Evolutionary conservation across 2,113 vertebrate genomes (phyloP), one percentile per base, ranked within the genome.

Genomic region (Petroica traversi): DNA sequence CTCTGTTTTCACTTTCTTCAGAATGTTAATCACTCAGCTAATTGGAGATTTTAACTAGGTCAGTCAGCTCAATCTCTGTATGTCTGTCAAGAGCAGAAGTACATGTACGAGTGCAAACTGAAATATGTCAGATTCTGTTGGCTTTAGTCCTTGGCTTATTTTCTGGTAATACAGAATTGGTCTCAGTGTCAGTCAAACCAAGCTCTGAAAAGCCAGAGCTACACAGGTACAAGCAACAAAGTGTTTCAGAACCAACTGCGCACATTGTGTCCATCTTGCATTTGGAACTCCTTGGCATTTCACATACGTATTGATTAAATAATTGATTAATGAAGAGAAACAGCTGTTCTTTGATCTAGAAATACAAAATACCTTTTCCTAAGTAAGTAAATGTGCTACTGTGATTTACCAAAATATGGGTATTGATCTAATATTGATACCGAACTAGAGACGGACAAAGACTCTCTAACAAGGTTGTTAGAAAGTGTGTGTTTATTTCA

Each of bases 11-110:
- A 12, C 22, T 63, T 62, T 58, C 38, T 61, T 90, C 74, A 43
- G 31, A 8, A 7, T 92, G 72, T 64, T 68, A 49, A 52, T 91
- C 69, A 51, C 45, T 84, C 68, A 59, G 83, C 48, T 92, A 93
- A 91, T 63, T 91, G 91, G 68, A 43, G 61, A 55, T 41, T 91
- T 74, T 75, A 88, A 92, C 61, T 61, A 29, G 83, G 76, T 89
- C 83, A 52, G 36, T 61, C 89, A 82, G 28, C 74, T 82, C 73
- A 16, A 74, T 49, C 79, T 78, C 51, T 81, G 26, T 9, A 15
- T 77, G n/a, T 40, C 67, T 92, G 62, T 59, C 81, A 74, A 51
- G 49, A 91, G 67, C n/a, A 82, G 43, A 82, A 41, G 67, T 29
- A 52, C 45, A 77, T 61, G 7, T 31, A 63, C 7, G 5, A 87